phyloP scores from a whole-genome alignment of 2,888 invertebrate genomes.

The Scaeva pyrastri region DNA sequence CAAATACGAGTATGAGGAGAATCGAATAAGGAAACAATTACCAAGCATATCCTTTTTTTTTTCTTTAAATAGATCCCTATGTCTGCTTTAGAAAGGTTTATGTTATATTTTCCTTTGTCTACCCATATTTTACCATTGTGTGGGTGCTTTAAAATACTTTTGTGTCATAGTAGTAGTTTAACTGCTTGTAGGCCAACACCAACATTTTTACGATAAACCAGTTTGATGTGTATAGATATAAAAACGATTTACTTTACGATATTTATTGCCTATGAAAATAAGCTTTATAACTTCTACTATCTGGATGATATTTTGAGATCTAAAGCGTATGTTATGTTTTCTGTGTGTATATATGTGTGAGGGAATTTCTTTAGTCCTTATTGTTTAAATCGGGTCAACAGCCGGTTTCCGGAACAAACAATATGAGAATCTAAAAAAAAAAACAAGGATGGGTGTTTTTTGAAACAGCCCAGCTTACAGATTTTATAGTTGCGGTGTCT shows the following conservation, averaged over 20 bases:
- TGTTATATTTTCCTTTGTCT: slow-evolving; percentile 54
- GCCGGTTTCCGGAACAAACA: slow-evolving; percentile 68
- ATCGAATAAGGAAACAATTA: slow-evolving; percentile 58
- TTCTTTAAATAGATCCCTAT: slow-evolving; percentile 6
- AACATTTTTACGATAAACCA: slow-evolving; percentile 75
- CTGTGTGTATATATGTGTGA: slow-evolving; percentile 35
- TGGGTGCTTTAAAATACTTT: slow-evolving; percentile 36
- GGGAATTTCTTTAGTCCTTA: slow-evolving; percentile 15
- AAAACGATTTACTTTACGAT: slow-evolving; percentile 74
- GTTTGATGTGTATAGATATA: not conserved
- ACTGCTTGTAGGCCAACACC: slow-evolving; percentile 77
- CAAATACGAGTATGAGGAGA: slow-evolving; percentile 3
- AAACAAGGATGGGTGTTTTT: slow-evolving; percentile 27
- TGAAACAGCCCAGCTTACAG: slow-evolving; percentile 11
- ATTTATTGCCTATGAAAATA: slow-evolving; percentile 74
- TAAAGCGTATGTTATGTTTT: not conserved
- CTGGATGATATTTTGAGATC: too few species aligned
- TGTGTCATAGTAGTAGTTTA: slow-evolving; percentile 61
- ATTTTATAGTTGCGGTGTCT: slow-evolving; percentile 36
- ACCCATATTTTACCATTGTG: slow-evolving; percentile 32
- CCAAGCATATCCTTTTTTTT: slow-evolving; percentile 39
- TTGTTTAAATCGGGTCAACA: slow-evolving; percentile 65
- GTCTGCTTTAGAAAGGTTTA: slow-evolving; percentile 25
- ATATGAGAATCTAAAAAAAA: slow-evolving; percentile 31
- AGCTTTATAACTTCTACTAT: slow-evolving; percentile 53